Evolutionary conservation across 2,113 vertebrate species (phyloP), one percentile per base, ranked within the genome.

Genomic region (Melozone crissalis): DNA sequence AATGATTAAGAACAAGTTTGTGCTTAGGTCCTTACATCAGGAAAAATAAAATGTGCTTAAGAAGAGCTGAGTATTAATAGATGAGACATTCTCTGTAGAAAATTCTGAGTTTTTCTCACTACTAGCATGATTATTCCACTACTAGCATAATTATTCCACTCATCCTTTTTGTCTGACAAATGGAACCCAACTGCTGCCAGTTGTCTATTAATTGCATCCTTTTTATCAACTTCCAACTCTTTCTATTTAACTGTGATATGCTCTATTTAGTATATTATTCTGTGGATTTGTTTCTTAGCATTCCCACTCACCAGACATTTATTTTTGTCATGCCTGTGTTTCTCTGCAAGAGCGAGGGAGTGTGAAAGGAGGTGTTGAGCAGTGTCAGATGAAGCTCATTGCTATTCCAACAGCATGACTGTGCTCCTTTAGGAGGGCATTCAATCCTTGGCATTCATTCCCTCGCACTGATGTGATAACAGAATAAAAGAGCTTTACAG

Each of bases 401-500:
- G 92, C 96, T 97, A 88, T 97, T 96, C 96, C 51, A 62, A 22
- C 68, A 31, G 95, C 89, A 87, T 26, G 79, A 62, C 94, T 89
- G 37, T 0, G 2, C 96, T 97, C 94, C 93, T 91, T 96, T 71
- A 76, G 91, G 92, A 95, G 95, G 90, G 84, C 94, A 44, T 95
- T 94, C 95, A 97, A 96, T 96, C 89, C 92, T 96, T 97, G 95
- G 89, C 95, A 90, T 96, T 96, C 94, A 77, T 96, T 97, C 96
- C 84, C 93, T 83, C 66, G 63, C 73, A 54, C 75, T 93, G 96
- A 96, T 97, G 96, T 93, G 96, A 97, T 97, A 96, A 97, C 91
- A 93, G 96, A 97, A 98, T 97, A 95, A 97, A 96, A 91, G 86
- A 72, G 78, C 96, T 95, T 94, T 94, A 96, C 94, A 96, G 94